These are phyloP conservation scores for Ctenopoma multispine DNA, from an alignment of 2,797 vertebrate genomes.

Conservation along the genomic window DNA sequence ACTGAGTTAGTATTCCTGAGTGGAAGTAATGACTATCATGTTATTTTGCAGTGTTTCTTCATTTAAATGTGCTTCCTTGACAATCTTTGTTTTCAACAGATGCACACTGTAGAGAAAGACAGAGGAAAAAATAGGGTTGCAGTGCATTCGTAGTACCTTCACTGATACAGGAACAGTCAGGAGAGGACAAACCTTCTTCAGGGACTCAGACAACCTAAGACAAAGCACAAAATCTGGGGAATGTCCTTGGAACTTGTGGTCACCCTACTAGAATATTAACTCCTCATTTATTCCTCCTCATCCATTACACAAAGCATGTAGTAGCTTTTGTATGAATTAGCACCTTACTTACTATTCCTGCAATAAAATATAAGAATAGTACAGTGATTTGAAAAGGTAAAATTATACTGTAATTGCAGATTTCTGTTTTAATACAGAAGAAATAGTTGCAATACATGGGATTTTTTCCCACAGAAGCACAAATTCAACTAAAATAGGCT, in stretches of 20 bases:
- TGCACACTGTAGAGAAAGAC: too few species aligned
- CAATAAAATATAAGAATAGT: neutral
- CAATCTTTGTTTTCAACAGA: too few species aligned
- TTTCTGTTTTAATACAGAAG: neutral
- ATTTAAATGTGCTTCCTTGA: too few species aligned
- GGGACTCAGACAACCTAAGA: constrained; percentile 13
- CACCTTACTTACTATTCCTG: neutral
- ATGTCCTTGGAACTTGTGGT: constrained; percentile 22
- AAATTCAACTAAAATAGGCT: neutral
- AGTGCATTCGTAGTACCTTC: too few species aligned
- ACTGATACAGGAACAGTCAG: too few species aligned
- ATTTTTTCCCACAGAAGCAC: neutral
- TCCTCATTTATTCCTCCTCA: constrained; percentile 1
- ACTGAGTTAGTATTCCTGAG: too few species aligned
- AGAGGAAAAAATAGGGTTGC: too few species aligned
- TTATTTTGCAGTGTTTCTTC: too few species aligned
- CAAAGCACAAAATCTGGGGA: constrained; percentile 19
- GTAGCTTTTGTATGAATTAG: neutral
- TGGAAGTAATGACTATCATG: too few species aligned
- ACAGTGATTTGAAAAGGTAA: neutral
- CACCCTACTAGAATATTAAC: constrained; percentile 22
- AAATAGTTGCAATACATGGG: neutral
- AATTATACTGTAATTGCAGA: neutral
- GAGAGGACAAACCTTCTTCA: neutral
- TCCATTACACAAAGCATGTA: constrained; percentile 12